phyloP scores from a whole-genome alignment of 92 coral and sea anemone genomes.

The Porites cylindrica region DNA sequence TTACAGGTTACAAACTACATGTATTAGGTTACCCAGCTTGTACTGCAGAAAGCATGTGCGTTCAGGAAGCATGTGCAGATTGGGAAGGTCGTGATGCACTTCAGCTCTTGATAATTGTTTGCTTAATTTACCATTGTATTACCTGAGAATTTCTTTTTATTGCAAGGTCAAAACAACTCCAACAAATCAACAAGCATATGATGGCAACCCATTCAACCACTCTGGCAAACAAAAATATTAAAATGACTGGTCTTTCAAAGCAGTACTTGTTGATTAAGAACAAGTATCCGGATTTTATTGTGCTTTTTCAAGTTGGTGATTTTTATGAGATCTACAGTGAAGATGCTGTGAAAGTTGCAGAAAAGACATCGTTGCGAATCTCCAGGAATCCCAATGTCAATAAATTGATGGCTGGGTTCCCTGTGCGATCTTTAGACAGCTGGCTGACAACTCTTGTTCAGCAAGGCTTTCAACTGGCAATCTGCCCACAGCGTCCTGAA shows the following conservation, averaged over 20 bases:
- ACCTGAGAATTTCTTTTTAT: background rate
- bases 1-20: too few species aligned
- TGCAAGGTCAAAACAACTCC: background rate
- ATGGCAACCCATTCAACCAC: slow-evolving; percentile 22
- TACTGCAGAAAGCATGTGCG: too few species aligned
- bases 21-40: too few species aligned
- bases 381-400: slow-evolving; percentile 84
- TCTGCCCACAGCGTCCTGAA: slow-evolving; percentile 83
- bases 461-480: slow-evolving; percentile 89
- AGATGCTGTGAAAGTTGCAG: slow-evolving; percentile 86
- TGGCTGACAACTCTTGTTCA: slow-evolving; percentile 90
- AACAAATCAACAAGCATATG: slow-evolving; percentile 13
- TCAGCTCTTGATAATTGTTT: too few species aligned
- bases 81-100: too few species aligned
- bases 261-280: slow-evolving; percentile 78
- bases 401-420: slow-evolving; percentile 90
- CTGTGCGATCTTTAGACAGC: slow-evolving; percentile 86
- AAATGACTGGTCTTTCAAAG: slow-evolving; percentile 71
- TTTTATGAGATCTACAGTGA: slow-evolving; percentile 85
- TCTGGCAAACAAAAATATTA: slow-evolving; percentile 45
- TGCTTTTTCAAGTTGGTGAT: slow-evolving; percentile 91
- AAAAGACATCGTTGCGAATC: slow-evolving; percentile 83
- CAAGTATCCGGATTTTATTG: slow-evolving; percentile 80
- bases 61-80: too few species aligned
- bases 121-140: too few species aligned